These are phyloP conservation scores for Cosmia trapezina DNA, from an alignment of 2,888 invertebrate species.

Conservation along the genomic window DNA sequence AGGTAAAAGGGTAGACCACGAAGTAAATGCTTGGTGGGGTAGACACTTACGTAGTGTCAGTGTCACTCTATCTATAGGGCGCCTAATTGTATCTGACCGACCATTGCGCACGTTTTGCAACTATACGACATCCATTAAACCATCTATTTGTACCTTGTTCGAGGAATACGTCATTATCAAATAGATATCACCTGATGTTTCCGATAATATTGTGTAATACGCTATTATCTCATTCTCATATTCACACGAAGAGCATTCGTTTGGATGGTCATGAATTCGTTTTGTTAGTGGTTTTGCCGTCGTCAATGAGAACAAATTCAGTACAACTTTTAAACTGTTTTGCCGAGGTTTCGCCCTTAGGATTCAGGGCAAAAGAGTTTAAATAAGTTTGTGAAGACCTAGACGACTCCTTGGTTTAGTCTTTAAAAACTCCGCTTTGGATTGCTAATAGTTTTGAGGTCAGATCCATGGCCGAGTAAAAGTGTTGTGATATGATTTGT, in stretches of 20 bases:
- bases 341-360: too few relatives aligned
- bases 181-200: neutral
- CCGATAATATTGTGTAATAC: neutral
- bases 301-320: neutral
- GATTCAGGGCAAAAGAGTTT: constrained; percentile 26
- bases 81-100: constrained; percentile 2
- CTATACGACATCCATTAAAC: neutral
- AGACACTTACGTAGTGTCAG: neutral
- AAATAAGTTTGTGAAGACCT: constrained; percentile 23
- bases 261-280: neutral
- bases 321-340: constrained; percentile 12
- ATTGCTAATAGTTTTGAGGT: constrained; percentile 25
- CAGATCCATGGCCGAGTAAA: neutral
- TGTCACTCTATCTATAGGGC: neutral
- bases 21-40: neutral
- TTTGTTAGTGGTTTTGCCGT: neutral
- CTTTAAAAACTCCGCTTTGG: constrained; percentile 1
- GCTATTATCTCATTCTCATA: neutral
- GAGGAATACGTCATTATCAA: neutral
- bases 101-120: constrained; percentile 3
- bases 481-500: neutral
- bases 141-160: neutral
- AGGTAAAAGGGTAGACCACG: neutral
- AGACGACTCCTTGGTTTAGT: constrained; percentile 31
- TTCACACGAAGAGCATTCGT: neutral